Conservation (phyloP, 1,140 invertebrate species). For the Olivierus martensii region DNA sequence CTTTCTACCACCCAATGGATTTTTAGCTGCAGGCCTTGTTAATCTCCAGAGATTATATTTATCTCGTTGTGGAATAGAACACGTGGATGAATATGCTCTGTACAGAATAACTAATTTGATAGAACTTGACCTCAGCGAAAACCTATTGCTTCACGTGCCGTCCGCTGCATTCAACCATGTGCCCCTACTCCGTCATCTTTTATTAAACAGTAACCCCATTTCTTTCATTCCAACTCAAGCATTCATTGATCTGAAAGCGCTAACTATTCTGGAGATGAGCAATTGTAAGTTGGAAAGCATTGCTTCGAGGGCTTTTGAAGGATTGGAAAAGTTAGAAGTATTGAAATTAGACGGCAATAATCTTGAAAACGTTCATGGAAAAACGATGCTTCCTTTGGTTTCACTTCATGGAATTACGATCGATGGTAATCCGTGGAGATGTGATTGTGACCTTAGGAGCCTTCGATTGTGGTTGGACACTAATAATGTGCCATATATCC, state of each 20-base stretch:
- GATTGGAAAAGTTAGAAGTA: constrained; percentile 65
- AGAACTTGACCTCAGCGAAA: constrained; percentile 71
- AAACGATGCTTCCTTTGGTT: constrained; percentile 50
- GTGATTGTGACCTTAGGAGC: constrained; percentile 67
- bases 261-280: constrained; percentile 66
- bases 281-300: constrained; percentile 58
- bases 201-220: constrained; percentile 66
- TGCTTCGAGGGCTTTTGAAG: constrained; percentile 64
- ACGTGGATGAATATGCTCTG: constrained; percentile 62
- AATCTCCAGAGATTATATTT: constrained; percentile 76
- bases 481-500: constrained; percentile 61
- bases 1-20: constrained; percentile 54
- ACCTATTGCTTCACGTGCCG: constrained; percentile 58
- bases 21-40: constrained; percentile 57
- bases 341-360: constrained; percentile 66
- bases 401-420: constrained; percentile 51
- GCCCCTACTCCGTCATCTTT: constrained; percentile 61
- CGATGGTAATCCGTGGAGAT: constrained; percentile 82
- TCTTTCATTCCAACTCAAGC: constrained; percentile 49
- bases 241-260: constrained; percentile 55
- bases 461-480: constrained; percentile 69
- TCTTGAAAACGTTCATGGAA: constrained; percentile 51
- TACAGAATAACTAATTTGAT: constrained; percentile 70
- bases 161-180: constrained; percentile 58
- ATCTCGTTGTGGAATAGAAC: constrained; percentile 53